Evolutionary conservation across 1,140 invertebrate species (phyloP), one percentile per base, ranked within the genome.

Genomic region (Pseudachorutes palmiensis): DNA sequence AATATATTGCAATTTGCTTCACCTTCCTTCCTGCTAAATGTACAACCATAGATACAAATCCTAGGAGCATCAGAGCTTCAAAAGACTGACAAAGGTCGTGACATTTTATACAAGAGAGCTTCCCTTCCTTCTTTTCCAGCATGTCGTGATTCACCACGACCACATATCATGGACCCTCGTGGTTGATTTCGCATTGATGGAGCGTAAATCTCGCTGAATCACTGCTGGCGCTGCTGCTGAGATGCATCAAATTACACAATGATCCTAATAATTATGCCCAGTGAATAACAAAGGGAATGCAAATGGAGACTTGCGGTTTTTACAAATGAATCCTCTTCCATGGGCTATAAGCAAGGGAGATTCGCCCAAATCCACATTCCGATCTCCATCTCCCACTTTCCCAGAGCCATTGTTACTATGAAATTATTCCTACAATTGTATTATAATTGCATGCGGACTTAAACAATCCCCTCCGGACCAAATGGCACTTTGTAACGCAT

Each of bases 241-340:
- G 36, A 45, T 45, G 36, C n/a, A n/a, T n/a, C n/a, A 45, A 45
- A 45, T 45, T 55, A 55, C 12, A 55, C 51, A 55, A 55, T 55
- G 51, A 55, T 55, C 24, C 51, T 24, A 55, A 55, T 55, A 55
- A 55, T 55, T 55, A 55, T 55, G 51, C 51, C 24, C 51, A 55
- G 51, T 55, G 51, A 55, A 55, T 16, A 45, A 45, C 36, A 45
- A 45, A 45, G 19, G 36, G 19, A 45, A 45, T 45, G 24, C 5
- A 55, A 55, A 14, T 9, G 9, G 24, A 55, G 51, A 14, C 24
- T 55, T 55, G 51, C 51, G 51, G 51, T 55, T 55, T 55, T 55
- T 55, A 26, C 19, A 45, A 45, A 9, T 45, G 36, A 45, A 45
- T 45, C 19, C 19, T 45, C 19, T 55, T 26, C 12, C 24, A 26